Evolutionary conservation across 2,113 vertebrate species (phyloP).

Genomic region (Sylvietta virens): DNA sequence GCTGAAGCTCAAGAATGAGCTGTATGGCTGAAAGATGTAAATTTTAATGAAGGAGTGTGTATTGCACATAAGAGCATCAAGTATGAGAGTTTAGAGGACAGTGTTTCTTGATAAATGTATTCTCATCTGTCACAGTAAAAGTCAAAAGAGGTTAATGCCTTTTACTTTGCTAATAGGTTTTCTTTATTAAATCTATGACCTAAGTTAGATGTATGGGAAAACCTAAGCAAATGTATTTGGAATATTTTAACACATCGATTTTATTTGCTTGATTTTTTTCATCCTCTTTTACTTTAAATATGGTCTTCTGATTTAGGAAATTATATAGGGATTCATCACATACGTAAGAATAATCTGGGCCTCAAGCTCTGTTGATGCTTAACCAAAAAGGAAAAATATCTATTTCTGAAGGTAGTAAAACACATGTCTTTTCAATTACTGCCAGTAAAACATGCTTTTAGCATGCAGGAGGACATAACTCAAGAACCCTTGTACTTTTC

Average conservation of each 20-base stretch:
- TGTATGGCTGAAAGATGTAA: not conserved
- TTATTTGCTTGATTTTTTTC: not conserved
- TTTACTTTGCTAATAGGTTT: conserved; percentile 20
- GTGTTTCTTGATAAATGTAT: conserved; percentile 21
- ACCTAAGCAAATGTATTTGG: not conserved
- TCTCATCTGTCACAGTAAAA: conserved; percentile 40
- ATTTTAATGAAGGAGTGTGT: conserved; percentile 35
- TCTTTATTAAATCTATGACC: not conserved
- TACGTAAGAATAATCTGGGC: not conserved
- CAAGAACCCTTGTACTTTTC: not conserved
- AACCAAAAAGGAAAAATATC: not conserved
- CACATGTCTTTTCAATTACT: not conserved
- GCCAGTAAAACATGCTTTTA: not conserved
- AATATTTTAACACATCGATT: not conserved
- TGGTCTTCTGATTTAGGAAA: not conserved
- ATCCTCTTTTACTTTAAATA: not conserved
- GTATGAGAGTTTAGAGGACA: conserved; percentile 7
- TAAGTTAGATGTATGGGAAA: not conserved
- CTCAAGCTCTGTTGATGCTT: not conserved
- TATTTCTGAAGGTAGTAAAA: not conserved
- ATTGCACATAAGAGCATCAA: not conserved
- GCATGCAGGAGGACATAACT: not conserved
- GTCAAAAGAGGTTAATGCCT: conserved; percentile 34
- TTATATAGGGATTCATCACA: not conserved
- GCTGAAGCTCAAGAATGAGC: not conserved